phyloP scores from a whole-genome alignment of 30 jellyfish, hydroid and myxozoan genomes.

The Morbakka virulenta region DNA sequence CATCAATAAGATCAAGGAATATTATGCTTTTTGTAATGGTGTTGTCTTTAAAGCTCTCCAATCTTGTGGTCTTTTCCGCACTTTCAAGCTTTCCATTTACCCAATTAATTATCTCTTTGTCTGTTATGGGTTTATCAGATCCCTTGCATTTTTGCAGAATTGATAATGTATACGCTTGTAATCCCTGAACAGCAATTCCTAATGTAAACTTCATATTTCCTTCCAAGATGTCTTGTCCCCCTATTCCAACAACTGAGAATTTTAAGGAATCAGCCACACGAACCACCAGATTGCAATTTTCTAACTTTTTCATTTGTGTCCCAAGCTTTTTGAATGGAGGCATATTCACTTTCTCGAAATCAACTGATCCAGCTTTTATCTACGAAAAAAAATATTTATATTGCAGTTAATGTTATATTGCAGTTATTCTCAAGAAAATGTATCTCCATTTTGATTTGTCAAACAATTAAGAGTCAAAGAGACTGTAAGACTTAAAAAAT shows the following conservation, averaged over 20 bases:
- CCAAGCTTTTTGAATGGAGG: conserved; percentile 65
- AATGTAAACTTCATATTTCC: conserved; percentile 39
- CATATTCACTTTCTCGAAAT: conserved; percentile 26
- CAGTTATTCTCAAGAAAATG: background rate
- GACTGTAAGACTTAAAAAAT: too few relatives aligned
- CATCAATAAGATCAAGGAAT: conserved; percentile 61
- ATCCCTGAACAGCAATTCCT: conserved; percentile 59
- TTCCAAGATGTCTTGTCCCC: conserved; percentile 64
- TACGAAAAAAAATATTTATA: background rate
- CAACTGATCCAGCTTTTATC: conserved; percentile 17
- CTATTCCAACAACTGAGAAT: conserved; percentile 59
- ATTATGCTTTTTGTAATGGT: conserved; percentile 49
- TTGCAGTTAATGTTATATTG: background rate
- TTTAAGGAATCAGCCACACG: conserved; percentile 33
- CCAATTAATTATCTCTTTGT: conserved; percentile 58
- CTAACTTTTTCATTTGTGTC: conserved; percentile 55
- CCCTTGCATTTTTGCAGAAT: conserved; percentile 38
- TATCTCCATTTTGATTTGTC: background rate
- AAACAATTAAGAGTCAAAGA: too few relatives aligned
- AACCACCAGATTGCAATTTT: conserved; percentile 67
- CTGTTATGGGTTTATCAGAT: conserved; percentile 34
- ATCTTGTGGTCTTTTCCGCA: conserved; percentile 47
- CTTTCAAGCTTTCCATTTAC: conserved; percentile 19
- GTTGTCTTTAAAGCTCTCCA: conserved; percentile 52
- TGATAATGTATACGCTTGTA: conserved; percentile 32